phyloP scores from a whole-genome alignment of 2,888 invertebrate species.

The Macaria notata region DNA sequence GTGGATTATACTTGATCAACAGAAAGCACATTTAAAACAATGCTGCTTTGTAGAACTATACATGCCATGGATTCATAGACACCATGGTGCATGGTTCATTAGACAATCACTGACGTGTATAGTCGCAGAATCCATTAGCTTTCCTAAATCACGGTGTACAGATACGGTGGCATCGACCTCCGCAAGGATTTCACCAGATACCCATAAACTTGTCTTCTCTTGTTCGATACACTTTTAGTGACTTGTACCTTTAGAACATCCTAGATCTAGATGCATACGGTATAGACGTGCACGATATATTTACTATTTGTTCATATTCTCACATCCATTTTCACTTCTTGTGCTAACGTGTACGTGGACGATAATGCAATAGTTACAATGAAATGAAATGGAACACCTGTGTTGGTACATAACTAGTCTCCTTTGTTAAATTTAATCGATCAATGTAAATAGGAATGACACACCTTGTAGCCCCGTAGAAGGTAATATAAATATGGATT shows the following conservation, averaged over 20 bases:
- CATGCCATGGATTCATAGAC: constrained; percentile 28
- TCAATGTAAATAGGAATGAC: constrained; percentile 45
- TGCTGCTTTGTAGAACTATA: constrained; percentile 31
- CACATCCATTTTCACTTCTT: constrained; percentile 38
- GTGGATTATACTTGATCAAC: constrained; percentile 34
- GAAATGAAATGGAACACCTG: constrained; percentile 25
- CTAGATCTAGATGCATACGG: constrained; percentile 36
- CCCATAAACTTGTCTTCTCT: constrained; percentile 35
- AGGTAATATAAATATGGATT: constrained; percentile 21
- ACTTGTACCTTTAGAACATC: constrained; percentile 35
- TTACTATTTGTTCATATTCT: constrained; percentile 31
- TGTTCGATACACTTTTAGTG: constrained; percentile 28
- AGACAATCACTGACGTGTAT: constrained; percentile 38
- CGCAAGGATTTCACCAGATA: constrained; percentile 43
- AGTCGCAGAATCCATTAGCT: constrained; percentile 49
- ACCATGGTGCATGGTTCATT: constrained; percentile 17
- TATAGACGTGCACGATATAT: constrained; percentile 45
- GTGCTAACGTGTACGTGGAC: constrained; percentile 42
- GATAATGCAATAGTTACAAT: constrained; percentile 20
- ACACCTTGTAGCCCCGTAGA: constrained; percentile 17
- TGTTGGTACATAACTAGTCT: constrained; percentile 18
- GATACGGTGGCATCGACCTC: constrained; percentile 36
- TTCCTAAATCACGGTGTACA: constrained; percentile 48
- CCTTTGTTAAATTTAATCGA: constrained; percentile 13
- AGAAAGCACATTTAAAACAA: constrained; percentile 36